Evolutionary conservation across 2,888 invertebrate species (phyloP).

Genomic region (Philhelius pedissequus): DNA sequence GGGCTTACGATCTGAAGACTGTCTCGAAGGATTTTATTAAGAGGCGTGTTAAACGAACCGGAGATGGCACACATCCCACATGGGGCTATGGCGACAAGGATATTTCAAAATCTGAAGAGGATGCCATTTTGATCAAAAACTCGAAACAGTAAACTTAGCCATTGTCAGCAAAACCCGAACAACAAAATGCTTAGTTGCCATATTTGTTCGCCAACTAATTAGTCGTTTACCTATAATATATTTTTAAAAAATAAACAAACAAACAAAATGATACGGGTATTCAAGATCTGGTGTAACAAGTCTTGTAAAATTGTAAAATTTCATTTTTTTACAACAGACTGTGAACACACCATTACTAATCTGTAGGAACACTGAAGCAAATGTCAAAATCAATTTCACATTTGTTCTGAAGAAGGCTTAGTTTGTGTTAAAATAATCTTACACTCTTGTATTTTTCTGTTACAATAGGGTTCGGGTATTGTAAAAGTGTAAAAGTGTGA

Average conservation of each 20-base stretch:
- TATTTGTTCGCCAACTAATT: conserved; percentile 9
- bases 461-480: too few species aligned
- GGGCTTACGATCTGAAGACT: conserved; percentile 92
- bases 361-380: too few species aligned
- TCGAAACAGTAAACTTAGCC: conserved; percentile 79
- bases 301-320: too few species aligned
- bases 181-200: conserved; percentile 2
- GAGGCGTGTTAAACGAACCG: conserved; percentile 85
- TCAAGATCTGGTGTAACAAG: too few species aligned
- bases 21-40: conserved; percentile 86
- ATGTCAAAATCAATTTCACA: too few species aligned
- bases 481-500: too few species aligned
- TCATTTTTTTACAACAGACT: too few species aligned
- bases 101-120: conserved; percentile 81
- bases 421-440: too few species aligned
- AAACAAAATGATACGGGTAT: conserved; percentile 43
- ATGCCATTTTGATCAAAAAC: conserved; percentile 81
- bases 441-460: too few species aligned
- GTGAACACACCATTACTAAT: too few species aligned
- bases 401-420: too few species aligned
- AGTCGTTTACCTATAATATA: conserved; percentile 47
- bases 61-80: conserved; percentile 86
- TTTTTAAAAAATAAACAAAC: conserved; percentile 23
- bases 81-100: conserved; percentile 91
- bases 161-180: background rate